These are phyloP conservation scores for Erythrocebus patas DNA, from an alignment of 2,113 vertebrate species.

Conservation along the genomic window DNA sequence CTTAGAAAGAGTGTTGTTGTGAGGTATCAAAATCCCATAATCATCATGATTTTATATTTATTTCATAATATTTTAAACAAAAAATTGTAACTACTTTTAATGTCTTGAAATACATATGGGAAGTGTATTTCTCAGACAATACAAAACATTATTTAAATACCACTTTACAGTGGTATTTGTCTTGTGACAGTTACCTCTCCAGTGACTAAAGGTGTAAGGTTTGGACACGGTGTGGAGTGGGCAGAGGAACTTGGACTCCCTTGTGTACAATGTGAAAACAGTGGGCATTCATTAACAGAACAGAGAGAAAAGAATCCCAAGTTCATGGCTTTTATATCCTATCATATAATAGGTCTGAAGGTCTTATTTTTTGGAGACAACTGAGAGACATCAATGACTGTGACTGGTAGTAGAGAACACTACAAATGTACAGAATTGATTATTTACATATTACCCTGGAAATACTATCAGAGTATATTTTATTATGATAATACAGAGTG, in stretches of 20 bases:
- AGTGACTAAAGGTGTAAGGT: neutral
- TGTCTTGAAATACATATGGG: neutral
- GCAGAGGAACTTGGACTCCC: neutral
- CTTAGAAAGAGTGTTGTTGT: neutral
- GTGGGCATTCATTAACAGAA: neutral
- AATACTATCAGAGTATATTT: neutral
- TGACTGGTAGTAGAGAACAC: neutral
- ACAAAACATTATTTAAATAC: neutral
- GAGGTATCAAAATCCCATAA: neutral
- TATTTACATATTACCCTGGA: neutral
- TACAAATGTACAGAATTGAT: neutral
- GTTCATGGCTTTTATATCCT: neutral
- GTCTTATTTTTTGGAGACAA: neutral
- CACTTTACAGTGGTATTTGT: neutral
- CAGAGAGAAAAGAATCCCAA: neutral
- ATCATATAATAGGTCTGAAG: neutral
- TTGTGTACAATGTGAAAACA: neutral
- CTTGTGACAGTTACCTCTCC: neutral
- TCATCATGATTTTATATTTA: neutral
- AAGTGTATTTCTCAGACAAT: neutral
- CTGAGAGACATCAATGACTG: neutral
- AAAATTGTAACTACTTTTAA: neutral
- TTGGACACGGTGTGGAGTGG: neutral
- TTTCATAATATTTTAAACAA: neutral
- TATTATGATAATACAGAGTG: neutral